These are phyloP conservation scores for Anguilla marmorata DNA, from an alignment of 2,797 vertebrate species.

Conservation along the genomic window DNA sequence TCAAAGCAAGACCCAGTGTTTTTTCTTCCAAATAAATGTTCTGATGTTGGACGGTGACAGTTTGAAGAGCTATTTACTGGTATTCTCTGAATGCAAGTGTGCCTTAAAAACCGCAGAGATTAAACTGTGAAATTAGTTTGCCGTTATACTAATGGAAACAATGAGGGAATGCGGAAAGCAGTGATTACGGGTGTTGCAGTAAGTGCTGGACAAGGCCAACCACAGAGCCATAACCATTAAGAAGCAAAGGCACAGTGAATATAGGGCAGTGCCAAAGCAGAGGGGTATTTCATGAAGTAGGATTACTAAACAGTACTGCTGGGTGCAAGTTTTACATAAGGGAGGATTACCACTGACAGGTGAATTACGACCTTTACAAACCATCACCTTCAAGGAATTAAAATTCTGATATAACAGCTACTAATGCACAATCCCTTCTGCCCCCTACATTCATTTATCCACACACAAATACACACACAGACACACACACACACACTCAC, in stretches of 20 bases:
- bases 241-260: not conserved
- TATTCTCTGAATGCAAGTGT: not conserved
- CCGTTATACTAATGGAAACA: not conserved
- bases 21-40: not conserved
- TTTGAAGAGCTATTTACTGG: not conserved
- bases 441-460: not conserved
- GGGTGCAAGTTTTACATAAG: no score
- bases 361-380: not conserved
- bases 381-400: not conserved
- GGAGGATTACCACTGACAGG: not conserved
- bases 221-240: not conserved
- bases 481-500: not conserved
- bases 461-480: not conserved
- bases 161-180: not conserved
- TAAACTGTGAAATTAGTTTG: not conserved
- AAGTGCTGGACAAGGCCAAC: not conserved
- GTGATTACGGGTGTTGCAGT: not conserved
- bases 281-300: no score
- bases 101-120: not conserved
- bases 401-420: not conserved
- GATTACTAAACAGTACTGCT: no score
- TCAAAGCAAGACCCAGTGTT: not conserved
- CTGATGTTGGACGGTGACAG: not conserved
- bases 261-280: not conserved
- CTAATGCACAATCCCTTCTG: not conserved